Evolutionary conservation across 2,888 invertebrate species (phyloP).

Genomic region (Tenodera sinensis): DNA sequence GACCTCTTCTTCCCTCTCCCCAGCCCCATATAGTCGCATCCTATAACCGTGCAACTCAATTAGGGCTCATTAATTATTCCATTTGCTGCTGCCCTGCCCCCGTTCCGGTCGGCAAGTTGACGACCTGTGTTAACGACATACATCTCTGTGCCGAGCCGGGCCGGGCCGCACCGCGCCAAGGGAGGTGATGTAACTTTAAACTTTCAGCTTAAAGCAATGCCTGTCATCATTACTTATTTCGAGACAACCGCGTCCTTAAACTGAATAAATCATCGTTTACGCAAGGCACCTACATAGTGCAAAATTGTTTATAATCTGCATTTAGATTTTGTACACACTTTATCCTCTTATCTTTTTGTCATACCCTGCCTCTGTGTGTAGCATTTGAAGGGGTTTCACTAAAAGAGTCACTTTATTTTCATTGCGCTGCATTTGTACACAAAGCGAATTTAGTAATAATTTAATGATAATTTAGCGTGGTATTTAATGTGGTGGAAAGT

Average conservation of each 20-base stretch:
- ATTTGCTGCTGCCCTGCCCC: slow-evolving; percentile 4
- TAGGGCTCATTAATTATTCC: slow-evolving; percentile 19
- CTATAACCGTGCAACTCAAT: slow-evolving; percentile 18
- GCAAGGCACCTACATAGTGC: neutral
- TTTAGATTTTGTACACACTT: neutral
- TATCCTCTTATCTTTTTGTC: too few relatives aligned
- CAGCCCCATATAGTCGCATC: neutral
- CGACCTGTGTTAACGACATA: slow-evolving; percentile 10
- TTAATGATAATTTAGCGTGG: too few relatives aligned
- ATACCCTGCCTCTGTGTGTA: too few relatives aligned
- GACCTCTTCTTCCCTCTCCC: neutral
- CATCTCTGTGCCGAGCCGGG: neutral
- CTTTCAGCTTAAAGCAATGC: neutral
- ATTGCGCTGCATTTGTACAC: too few relatives aligned
- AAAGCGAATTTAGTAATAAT: too few relatives aligned
- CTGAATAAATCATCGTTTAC: neutral
- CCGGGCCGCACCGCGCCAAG: too few relatives aligned
- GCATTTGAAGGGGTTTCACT: too few relatives aligned
- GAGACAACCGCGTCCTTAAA: neutral
- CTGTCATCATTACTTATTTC: neutral
- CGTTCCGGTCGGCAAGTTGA: neutral
- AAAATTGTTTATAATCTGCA: neutral
- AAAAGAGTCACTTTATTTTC: too few relatives aligned
- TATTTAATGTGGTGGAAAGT: too few relatives aligned
- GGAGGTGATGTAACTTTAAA: neutral